Evolutionary conservation across 2,797 vertebrate species (phyloP).

Genomic region (Avahi laniger): DNA sequence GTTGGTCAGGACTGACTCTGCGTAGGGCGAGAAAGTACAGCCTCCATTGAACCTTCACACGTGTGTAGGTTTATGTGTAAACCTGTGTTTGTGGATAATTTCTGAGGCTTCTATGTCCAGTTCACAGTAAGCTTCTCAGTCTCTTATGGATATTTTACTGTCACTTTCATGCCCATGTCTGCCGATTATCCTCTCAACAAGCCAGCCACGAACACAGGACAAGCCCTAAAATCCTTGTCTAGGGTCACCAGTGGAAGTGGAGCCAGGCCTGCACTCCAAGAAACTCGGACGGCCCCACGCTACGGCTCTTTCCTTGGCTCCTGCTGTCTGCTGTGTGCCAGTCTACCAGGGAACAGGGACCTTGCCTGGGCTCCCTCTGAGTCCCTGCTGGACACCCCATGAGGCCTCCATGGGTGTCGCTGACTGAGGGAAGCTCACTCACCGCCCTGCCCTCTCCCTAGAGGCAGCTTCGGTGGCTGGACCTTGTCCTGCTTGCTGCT

Average conservation of each 20-base stretch:
- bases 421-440: background rate
- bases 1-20: background rate
- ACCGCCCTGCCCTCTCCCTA: background rate
- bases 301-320: background rate
- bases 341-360: background rate
- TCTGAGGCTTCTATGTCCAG: background rate
- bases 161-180: background rate
- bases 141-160: background rate
- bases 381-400: background rate
- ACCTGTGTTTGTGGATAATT: background rate
- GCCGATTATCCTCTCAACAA: background rate
- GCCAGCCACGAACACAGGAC: background rate
- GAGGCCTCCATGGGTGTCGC: background rate
- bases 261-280: background rate
- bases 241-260: background rate
- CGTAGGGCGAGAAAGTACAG: background rate
- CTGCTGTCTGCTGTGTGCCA: background rate
- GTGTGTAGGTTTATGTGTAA: background rate
- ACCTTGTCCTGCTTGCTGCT: background rate
- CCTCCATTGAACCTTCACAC: background rate
- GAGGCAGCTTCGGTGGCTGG: rapidly evolving
- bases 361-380: background rate
- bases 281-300: background rate
- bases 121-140: background rate
- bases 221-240: background rate